Evolutionary conservation across 2,888 invertebrate species (phyloP).

Genomic region (Eilema depressum): DNA sequence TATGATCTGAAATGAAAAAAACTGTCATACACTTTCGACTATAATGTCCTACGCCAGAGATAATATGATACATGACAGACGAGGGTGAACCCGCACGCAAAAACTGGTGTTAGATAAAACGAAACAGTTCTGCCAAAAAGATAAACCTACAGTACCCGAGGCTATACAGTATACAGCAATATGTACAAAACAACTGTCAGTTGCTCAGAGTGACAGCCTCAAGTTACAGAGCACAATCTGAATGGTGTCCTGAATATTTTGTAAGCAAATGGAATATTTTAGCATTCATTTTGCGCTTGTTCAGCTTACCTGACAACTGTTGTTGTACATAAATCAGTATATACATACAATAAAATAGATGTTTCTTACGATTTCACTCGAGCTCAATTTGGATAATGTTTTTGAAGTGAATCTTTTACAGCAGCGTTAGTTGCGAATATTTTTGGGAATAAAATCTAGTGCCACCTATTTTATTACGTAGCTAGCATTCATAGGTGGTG

Average conservation of each 20-base stretch:
- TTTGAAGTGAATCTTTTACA: neutral
- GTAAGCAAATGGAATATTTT: constrained; percentile 13
- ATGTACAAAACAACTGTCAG: constrained; percentile 18
- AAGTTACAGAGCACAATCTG: constrained; percentile 15
- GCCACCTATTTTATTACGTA: neutral
- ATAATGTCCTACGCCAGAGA: neutral
- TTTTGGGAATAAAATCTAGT: neutral
- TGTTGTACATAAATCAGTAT: neutral
- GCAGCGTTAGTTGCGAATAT: too few species aligned
- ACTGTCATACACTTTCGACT: constrained; percentile 1
- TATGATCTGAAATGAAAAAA: neutral
- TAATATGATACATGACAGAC: neutral
- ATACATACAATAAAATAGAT: constrained; percentile 6
- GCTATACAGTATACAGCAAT: neutral
- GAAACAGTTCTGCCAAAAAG: neutral
- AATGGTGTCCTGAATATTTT: constrained; percentile 14
- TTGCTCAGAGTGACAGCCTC: constrained; percentile 15
- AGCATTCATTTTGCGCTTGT: neutral
- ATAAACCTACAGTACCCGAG: neutral
- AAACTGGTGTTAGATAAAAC: constrained; percentile 4
- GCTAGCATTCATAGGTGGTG: neutral
- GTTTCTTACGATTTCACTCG: neutral
- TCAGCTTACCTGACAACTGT: neutral
- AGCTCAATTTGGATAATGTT: neutral
- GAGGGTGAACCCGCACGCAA: constrained; percentile 2